A percentile compares a stretch with the other conserved stretches of the same genome.
Conservation (phyloP, 1,140 invertebrate species). For the Drosophila repleta region DNA sequence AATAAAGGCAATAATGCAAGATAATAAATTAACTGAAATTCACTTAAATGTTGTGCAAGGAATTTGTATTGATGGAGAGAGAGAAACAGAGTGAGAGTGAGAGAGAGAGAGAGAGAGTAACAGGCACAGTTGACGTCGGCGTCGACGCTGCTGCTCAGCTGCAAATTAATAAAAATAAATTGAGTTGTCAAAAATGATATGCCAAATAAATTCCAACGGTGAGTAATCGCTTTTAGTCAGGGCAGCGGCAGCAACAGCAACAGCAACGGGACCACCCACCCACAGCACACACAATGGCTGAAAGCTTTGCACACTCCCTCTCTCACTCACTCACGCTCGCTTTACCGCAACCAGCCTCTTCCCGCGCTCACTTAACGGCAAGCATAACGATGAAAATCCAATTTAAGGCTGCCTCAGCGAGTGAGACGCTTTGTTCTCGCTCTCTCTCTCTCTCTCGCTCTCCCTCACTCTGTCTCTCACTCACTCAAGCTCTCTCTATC, state of each 20-base stretch:
- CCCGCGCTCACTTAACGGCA: slow-evolving; percentile 51
- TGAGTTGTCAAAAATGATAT: slow-evolving; percentile 84
- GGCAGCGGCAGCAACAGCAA: slow-evolving; percentile 13
- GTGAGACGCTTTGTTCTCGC: slow-evolving; percentile 44
- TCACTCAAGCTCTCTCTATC: slow-evolving; percentile 5
- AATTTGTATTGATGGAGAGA: slow-evolving; percentile 16
- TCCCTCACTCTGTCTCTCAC: slow-evolving; percentile 21
- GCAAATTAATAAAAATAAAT: slow-evolving; percentile 84
- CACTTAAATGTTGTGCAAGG: slow-evolving; percentile 67
- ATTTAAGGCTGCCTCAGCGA: slow-evolving; percentile 75
- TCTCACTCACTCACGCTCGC: slow-evolving; percentile 9
- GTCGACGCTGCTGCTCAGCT: slow-evolving; percentile 53
- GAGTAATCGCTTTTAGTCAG: slow-evolving; percentile 79
- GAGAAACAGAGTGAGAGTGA: not conserved
- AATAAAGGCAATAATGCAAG: slow-evolving; percentile 72
- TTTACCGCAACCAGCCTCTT: slow-evolving; percentile 21
- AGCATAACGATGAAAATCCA: slow-evolving; percentile 83
- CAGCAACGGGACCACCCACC: slow-evolving; percentile 27
- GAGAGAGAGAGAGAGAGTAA: slow-evolving; percentile 3
- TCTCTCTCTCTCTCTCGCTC: slow-evolving; percentile 27
- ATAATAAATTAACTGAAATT: slow-evolving; percentile 84
- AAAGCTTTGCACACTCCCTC: slow-evolving; percentile 32
- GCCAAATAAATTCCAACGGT: slow-evolving; percentile 83
- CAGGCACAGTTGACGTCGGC: slow-evolving; percentile 2
- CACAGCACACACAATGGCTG: slow-evolving; percentile 70